Evolutionary conservation across 2,797 vertebrate species (phyloP).

Genomic region (Knipowitschia caucasica): DNA sequence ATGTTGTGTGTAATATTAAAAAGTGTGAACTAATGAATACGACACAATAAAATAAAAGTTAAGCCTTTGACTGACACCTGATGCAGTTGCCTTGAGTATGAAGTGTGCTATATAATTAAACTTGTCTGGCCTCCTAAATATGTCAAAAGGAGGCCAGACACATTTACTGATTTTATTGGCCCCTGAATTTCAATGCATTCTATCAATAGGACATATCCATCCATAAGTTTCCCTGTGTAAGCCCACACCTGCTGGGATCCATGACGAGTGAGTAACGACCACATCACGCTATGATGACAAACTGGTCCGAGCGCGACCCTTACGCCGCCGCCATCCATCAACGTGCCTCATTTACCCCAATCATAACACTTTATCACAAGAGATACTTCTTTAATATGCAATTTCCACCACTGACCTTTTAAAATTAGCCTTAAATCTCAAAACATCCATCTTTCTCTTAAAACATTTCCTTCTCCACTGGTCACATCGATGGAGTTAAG

Average conservation of each 20-base stretch:
- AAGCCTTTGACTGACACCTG: too few species aligned
- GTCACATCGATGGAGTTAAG: slow-evolving; percentile 29
- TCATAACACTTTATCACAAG: slow-evolving; percentile 31
- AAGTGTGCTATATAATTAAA: too few species aligned
- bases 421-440: background rate
- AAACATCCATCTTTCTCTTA: background rate
- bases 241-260: slow-evolving; percentile 27
- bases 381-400: slow-evolving; percentile 2
- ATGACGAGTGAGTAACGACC: slow-evolving; percentile 34
- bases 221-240: background rate
- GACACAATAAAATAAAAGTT: too few species aligned
- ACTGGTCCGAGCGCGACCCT: slow-evolving; percentile 31
- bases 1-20: too few species aligned
- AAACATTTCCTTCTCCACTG: slow-evolving; percentile 4
- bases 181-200: background rate
- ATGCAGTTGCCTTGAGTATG: too few species aligned
- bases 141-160: too few species aligned
- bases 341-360: slow-evolving; percentile 32
- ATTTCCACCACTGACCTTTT: slow-evolving; percentile 2
- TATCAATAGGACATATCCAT: background rate
- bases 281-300: slow-evolving; percentile 56
- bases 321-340: slow-evolving; percentile 44
- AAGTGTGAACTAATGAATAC: too few species aligned
- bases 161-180: background rate
- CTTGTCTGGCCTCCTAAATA: too few species aligned